Percentiles rank a stretch among this genome's conserved stretches.
phyloP scores from a whole-genome alignment of 2,113 vertebrate species.

The Clarias batrachus region DNA sequence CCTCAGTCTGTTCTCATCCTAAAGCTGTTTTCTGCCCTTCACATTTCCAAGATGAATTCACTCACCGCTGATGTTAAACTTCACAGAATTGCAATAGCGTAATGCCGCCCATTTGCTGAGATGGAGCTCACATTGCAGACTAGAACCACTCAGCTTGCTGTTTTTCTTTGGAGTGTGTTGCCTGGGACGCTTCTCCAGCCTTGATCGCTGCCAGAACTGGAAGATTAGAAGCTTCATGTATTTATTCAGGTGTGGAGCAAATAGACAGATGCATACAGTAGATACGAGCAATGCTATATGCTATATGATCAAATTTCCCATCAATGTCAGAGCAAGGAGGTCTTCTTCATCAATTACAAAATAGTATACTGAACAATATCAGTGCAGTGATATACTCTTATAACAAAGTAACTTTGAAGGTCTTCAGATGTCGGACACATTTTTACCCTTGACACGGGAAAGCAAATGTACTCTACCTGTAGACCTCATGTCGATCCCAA shows the following conservation, averaged over 20 bases:
- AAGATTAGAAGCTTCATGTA: conserved; percentile 32
- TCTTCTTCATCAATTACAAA: conserved; percentile 5
- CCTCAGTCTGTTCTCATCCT: conserved; percentile 5
- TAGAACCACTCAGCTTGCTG: neutral
- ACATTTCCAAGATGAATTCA: neutral
- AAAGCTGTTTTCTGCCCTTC: neutral
- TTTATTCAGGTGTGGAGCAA: conserved; percentile 18
- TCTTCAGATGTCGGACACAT: neutral
- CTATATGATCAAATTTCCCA: neutral
- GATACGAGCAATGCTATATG: neutral
- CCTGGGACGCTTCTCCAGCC: neutral
- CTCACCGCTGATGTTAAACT: conserved; percentile 20
- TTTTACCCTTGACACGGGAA: neutral
- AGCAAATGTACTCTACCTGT: neutral
- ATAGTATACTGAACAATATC: neutral
- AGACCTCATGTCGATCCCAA: neutral
- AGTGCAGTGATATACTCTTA: neutral
- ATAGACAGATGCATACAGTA: neutral
- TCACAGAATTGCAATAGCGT: neutral
- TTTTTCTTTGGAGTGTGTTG: conserved; percentile 12
- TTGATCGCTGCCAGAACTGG: neutral
- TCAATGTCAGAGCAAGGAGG: neutral
- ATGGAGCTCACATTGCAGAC: conserved; percentile 8
- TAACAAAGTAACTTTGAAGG: neutral
- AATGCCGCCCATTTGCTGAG: neutral